These are phyloP conservation scores for Dryococelus australis DNA, from an alignment of 2,888 invertebrate species.

Conservation along the genomic window DNA sequence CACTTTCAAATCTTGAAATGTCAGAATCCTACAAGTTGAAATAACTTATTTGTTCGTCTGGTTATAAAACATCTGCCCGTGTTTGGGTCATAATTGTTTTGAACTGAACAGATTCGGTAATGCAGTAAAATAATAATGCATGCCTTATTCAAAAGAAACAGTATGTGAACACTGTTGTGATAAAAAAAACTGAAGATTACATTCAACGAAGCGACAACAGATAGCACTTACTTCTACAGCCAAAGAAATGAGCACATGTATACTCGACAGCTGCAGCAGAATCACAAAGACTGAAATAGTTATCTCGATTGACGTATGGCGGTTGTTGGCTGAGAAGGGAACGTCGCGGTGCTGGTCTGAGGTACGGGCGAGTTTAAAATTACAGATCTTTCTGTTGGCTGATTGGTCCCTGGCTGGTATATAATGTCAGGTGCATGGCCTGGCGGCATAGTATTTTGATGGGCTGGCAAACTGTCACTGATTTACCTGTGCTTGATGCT, in stretches of 20 bases:
- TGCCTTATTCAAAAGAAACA: not conserved
- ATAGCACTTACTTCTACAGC: not conserved
- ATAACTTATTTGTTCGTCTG: not conserved
- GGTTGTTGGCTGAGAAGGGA: too few species aligned
- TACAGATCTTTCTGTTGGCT: too few species aligned
- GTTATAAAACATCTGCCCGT: not conserved
- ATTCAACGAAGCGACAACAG: not conserved
- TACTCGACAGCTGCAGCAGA: slow-evolving; percentile 6
- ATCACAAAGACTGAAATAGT: too few species aligned
- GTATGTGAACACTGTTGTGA: not conserved
- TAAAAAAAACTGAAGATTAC: not conserved
- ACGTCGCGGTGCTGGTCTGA: too few species aligned
- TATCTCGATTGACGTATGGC: too few species aligned
- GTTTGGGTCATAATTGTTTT: too few species aligned
- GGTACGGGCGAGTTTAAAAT: too few species aligned
- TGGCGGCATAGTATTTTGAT: too few species aligned
- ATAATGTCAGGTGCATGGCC: too few species aligned
- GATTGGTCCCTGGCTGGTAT: too few species aligned
- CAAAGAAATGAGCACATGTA: not conserved
- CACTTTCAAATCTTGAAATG: not conserved
- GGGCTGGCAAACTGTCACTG: too few species aligned
- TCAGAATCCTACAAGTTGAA: not conserved
- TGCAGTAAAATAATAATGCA: not conserved
- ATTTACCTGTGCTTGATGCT: too few species aligned
- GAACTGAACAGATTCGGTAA: not conserved